Percentiles rank a stretch among this genome's conserved stretches.
Evolutionary conservation across 2,113 vertebrate genomes (phyloP).

Genomic region (Camelus dromedarius): DNA sequence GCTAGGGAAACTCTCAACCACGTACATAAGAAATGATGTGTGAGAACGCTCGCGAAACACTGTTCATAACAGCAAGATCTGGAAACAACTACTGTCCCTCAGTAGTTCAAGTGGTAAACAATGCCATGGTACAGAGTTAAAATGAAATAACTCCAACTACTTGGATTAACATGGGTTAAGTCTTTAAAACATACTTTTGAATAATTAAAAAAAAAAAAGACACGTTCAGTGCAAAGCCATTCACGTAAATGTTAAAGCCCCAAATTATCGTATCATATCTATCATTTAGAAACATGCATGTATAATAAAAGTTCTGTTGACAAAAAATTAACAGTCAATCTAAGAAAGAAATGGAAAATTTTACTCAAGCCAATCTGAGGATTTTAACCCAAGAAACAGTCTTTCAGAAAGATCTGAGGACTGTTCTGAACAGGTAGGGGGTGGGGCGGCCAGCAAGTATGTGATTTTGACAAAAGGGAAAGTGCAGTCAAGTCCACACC

Average conservation of each 20-base stretch:
- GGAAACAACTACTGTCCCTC: background rate
- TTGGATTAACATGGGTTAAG: background rate
- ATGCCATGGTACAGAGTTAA: background rate
- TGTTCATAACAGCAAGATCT: background rate
- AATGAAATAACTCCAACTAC: background rate
- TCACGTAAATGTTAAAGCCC: background rate
- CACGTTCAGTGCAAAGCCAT: background rate
- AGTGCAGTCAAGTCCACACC: background rate
- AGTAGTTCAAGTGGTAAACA: background rate
- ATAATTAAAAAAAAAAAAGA: background rate
- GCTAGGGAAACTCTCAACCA: background rate
- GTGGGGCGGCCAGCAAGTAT: too few species aligned
- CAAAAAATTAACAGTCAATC: background rate
- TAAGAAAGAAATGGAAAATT: background rate
- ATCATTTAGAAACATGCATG: background rate
- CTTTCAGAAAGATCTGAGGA: too few species aligned
- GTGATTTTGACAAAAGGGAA: background rate
- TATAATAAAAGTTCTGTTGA: background rate
- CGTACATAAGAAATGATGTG: background rate
- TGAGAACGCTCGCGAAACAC: background rate
- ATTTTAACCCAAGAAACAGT: too few species aligned
- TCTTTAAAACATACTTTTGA: background rate
- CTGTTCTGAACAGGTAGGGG: background rate
- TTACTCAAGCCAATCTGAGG: background rate
- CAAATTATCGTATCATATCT: background rate